Base-by-base conservation (phyloP, 1,140 invertebrate species). In the Babylonia areolata region DNA sequence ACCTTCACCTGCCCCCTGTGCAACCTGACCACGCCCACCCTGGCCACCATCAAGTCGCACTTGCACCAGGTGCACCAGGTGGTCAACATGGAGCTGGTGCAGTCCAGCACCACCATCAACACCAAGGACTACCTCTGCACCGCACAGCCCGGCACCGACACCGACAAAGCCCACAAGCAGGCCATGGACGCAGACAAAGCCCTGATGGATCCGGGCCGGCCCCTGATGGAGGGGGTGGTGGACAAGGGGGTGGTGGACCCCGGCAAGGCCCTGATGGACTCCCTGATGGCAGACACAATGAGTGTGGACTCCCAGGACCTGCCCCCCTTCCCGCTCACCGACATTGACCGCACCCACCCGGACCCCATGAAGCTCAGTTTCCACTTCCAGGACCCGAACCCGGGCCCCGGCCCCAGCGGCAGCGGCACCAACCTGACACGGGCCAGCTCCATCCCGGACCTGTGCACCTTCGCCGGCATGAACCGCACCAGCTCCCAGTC, bases 341-440 rank as follows among this genome's bases (percentile, higher is more conserved):
- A 58, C 42, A 54, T 80, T 42, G 78, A 80, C 3, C n/a, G 78
- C 9, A 23, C 58, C 17, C 64, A 35, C 15, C 42, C 75, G 9
- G 82, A 84, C n/a, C 82, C 82, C 69, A 84, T 84, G 82, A 84
- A 84, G 69, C 82, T 84, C 9, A 84, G 82, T 31, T 84, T 84
- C 33, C 82, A 84, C 69, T 84, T 84, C 69, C 64, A 73, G 20
- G 82, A 84, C 23, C 20, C 75, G 69, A 35, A 39, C 35, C 82
- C n/a, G n/a, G 39, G 39, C 3, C 77, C 77, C 17, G 31, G 31
- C 78, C 28, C 28, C 28, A 20, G 28, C 6, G 23, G 15, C 58
- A 28, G 20, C 23, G 78, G 78, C 9, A 28, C 33, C 12, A 51
- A 54, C 42, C 40, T 80, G 39, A 80, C 78, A 2, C 82, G 82